Base-by-base conservation (phyloP, 2,797 vertebrate genomes). In the Linurgus olivaceus region DNA sequence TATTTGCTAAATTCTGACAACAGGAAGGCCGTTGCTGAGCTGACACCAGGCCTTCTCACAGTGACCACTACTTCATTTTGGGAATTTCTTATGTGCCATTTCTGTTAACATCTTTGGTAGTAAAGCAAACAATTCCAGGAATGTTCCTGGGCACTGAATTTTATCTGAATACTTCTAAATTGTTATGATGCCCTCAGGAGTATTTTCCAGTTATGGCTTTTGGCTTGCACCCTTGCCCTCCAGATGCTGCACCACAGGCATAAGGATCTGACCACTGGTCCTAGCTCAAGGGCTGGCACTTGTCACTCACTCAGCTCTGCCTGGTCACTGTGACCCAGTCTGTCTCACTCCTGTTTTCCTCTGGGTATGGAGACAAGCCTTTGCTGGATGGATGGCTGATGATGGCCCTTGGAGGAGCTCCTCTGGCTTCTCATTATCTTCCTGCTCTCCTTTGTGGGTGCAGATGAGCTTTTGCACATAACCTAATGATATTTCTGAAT, bases 211-310 rank as follows among this genome's bases (percentile, higher is more conserved):
- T 50, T 28, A 13, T 8, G 33, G 8, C 23, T 62, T 80, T 83
- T 63, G 31, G 4, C 31, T 70, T 82, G 14, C 26, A 38, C 42
- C 4, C 10, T 51, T 2, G 1, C 31, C 17, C 16, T 91, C 13
- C n/a, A 26, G 24, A 4, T 45, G 17, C 28, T 65, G 37, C 33
- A 52, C 18, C 14, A 35, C 0, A 1, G 31, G 9, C 23, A 9
- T 35, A 29, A 54, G 33, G 17, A 15, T 44, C 73, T 81, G 31
- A 59, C 4, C 1, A 1, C 28, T 50, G 16, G 1, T 63, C 25
- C 28, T 55, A 19, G 7, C 16, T 33, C 13, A 63, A 44, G 48
- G 23, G 7, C 31, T 86, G 65, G 11, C 0, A 0, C 12, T 29
- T 61, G 48, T 37, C 33, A 11, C 13, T 54, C 9, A 17, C 20